Conservation (phyloP, 2,113 vertebrate genomes). For the Pseudorectes ferrugineus region DNA sequence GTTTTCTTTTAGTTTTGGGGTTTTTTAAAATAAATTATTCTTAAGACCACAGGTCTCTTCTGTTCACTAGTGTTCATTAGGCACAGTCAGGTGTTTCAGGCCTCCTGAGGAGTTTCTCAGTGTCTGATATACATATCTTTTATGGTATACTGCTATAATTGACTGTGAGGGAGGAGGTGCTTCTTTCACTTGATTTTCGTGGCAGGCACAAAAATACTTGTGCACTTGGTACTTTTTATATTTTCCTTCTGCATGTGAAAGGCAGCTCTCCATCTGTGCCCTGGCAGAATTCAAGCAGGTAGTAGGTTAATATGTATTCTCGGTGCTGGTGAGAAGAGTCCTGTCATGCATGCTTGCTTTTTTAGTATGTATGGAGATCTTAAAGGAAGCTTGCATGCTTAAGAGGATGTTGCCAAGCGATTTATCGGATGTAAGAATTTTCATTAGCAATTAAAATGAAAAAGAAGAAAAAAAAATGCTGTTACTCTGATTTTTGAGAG, state of each 20-base stretch:
- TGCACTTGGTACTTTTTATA: constrained; percentile 23
- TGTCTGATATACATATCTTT: neutral
- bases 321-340: neutral
- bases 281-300: constrained; percentile 14
- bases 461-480: neutral
- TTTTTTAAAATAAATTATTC: neutral
- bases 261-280: constrained; percentile 40
- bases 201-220: constrained; percentile 38
- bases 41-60: neutral
- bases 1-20: neutral
- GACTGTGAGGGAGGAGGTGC: neutral
- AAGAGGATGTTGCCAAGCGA: neutral
- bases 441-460: neutral
- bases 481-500: neutral
- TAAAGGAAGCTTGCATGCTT: neutral
- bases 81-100: neutral
- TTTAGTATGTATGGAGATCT: neutral
- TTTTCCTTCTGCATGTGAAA: neutral
- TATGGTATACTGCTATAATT: neutral
- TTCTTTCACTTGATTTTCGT: neutral
- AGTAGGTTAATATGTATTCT: constrained; percentile 25
- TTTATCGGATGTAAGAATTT: neutral
- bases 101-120: neutral
- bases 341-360: neutral
- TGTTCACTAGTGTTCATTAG: neutral